A percentile compares a stretch with the other conserved stretches of the same genome.
Conservation (phyloP, 2,797 vertebrate species). For the Eulemur mongoz region DNA sequence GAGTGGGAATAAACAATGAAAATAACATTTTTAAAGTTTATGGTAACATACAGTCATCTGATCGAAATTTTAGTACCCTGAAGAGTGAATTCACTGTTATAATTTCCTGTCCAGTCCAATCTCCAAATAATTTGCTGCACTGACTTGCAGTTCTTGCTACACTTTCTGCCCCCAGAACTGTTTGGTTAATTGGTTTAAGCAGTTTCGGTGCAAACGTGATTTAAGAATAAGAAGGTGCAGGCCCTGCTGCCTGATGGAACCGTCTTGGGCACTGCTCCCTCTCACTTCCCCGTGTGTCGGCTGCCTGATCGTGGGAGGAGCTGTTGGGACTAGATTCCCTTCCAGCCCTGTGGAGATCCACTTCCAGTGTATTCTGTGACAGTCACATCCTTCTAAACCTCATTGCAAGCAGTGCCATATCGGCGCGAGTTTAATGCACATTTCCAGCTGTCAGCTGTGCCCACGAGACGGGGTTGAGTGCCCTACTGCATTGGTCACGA, state of each 20-base stretch:
- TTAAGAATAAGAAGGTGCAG: neutral
- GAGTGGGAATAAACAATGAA: neutral
- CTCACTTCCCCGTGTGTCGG: neutral
- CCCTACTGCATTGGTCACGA: fast-evolving
- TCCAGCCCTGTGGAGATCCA: fast-evolving
- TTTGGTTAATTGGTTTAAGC: neutral
- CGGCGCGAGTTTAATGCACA: no score
- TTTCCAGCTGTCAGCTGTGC: neutral
- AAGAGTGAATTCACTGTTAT: neutral
- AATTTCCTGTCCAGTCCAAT: neutral
- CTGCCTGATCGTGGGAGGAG: no score
- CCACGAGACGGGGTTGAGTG: neutral
- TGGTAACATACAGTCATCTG: neutral
- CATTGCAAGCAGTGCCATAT: no score
- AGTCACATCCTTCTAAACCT: neutral
- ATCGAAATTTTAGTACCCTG: neutral
- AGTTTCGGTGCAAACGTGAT: neutral
- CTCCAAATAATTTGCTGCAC: neutral
- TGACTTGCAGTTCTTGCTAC: neutral
- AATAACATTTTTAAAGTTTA: neutral
- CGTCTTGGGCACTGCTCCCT: no score
- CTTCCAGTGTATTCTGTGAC: no score
- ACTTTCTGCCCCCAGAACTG: neutral
- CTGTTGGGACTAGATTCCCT: neutral
- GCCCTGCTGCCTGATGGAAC: no score